Conservation (phyloP, 2,888 invertebrate species). For the Eristalinus aeneus region DNA sequence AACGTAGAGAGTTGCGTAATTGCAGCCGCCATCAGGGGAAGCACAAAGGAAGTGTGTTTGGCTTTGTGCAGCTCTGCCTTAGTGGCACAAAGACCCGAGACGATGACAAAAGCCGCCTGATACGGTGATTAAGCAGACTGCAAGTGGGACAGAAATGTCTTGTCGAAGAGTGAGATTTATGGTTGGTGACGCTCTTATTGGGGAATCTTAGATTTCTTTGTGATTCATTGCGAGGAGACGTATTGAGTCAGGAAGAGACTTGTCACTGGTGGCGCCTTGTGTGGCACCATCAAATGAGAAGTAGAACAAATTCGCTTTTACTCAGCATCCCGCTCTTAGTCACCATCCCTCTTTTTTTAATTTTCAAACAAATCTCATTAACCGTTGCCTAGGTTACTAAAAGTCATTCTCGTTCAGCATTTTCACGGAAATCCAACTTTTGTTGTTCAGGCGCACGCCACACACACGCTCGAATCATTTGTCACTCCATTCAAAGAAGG, state of each 20-base stretch:
- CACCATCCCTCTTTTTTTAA: no score
- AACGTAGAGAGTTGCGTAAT: neutral
- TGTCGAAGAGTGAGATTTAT: neutral
- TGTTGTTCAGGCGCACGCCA: neutral
- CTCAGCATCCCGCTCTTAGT: no score
- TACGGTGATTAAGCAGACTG: neutral
- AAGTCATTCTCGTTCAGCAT: neutral
- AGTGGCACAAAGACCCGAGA: neutral
- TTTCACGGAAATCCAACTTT: neutral
- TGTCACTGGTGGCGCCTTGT: neutral
- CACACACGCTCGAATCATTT: slow-evolving; percentile 39
- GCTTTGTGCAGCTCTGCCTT: neutral
- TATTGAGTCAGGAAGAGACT: neutral
- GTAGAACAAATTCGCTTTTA: no score
- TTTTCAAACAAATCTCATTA: no score
- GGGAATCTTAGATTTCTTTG: neutral
- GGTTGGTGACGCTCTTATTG: neutral
- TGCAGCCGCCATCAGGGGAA: neutral
- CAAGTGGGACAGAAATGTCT: neutral
- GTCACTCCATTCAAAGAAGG: slow-evolving; percentile 38
- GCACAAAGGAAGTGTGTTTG: neutral
- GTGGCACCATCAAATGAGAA: no score
- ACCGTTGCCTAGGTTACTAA: no score
- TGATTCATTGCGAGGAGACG: neutral
- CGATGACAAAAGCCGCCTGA: neutral